Conservation (phyloP, 2,797 vertebrate genomes). For the Menidia menidia region DNA sequence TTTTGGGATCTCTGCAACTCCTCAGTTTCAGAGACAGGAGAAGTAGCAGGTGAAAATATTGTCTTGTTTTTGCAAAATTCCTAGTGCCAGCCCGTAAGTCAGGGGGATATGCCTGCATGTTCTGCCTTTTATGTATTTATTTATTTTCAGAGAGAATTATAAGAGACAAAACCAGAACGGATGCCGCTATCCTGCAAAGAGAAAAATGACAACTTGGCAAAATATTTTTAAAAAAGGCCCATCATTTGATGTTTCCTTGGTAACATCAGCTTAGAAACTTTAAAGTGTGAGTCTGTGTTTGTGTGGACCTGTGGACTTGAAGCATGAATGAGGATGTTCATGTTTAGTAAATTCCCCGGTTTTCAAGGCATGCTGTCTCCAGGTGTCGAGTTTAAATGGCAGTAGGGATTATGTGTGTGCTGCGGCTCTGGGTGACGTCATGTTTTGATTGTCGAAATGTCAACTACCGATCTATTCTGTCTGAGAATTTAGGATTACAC, state of each 20-base stretch:
- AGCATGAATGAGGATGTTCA: constrained; percentile 42
- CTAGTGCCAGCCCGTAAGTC: not conserved
- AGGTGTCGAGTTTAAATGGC: constrained; percentile 81
- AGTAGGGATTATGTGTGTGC: constrained; percentile 65
- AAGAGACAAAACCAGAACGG: no score
- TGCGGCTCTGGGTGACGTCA: constrained; percentile 64
- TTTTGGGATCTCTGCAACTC: not conserved
- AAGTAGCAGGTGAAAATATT: constrained; percentile 4
- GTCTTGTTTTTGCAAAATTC: constrained; percentile 34
- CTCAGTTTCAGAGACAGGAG: constrained; percentile 19
- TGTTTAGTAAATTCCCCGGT: constrained; percentile 53
- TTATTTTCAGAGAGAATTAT: no score
- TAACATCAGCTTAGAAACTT: constrained; percentile 42
- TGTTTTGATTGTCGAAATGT: constrained; percentile 74
- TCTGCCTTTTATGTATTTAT: no score
- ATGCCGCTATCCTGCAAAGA: no score
- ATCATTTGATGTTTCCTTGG: constrained; percentile 64
- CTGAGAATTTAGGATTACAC: constrained; percentile 69
- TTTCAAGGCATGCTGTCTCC: constrained; percentile 44
- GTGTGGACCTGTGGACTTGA: constrained; percentile 25
- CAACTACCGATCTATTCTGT: constrained; percentile 58
- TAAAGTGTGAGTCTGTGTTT: constrained; percentile 18
- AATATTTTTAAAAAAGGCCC: constrained; percentile 41
- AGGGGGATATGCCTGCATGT: no score
- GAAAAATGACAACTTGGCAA: constrained; percentile 26